Evolutionary conservation across 1,140 invertebrate genomes (phyloP), one percentile per base, ranked within the genome.

Genomic region (Diuraphis noxia): DNA sequence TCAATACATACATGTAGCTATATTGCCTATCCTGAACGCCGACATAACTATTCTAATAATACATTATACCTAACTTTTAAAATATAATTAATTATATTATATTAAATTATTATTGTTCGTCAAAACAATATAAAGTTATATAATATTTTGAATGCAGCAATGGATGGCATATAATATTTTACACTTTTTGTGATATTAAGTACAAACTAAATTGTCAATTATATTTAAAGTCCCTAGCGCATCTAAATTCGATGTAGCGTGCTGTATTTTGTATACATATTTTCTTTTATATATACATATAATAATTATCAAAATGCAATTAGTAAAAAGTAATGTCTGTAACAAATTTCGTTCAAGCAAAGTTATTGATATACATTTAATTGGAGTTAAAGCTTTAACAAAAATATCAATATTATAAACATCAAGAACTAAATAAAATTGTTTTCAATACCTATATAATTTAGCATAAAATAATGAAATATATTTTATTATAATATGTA

Each of bases 11-110:
- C n/a, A 49, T 36, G 84, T 36, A 63, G 52, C 87, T 63, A 88
- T 88, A 63, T 88, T 88, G 87, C 87, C 87, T 88, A 63, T 23
- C 19, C 52, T 8, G 25, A n/a, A 72, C 56, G 87, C 87, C 87
- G 36, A 21, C 56, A 25, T 19, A 88, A 21, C 10, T 38, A 25
- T 87, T 87, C 23, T 87, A 87, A 52, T 38, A 87, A 82, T 5
- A 46, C 43, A 10, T 46, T 46, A 10, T 49, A 7, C 5, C 19
- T 23, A n/a, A n/a, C n/a, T n/a, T n/a, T 23, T 0, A 43, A 43
- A 43, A 21, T 49, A 49, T 21, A 49, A 49, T 21, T 49, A 21
- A 49, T 49, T 49, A 21, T 21, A 49, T 21, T 21, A 21, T 49
- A 21, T 9, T 43, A 43, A 43, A 43, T 9, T 43, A 43, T 43